phyloP scores from a whole-genome alignment of 1,140 invertebrate genomes.

The Rhagoletis zephyria region DNA sequence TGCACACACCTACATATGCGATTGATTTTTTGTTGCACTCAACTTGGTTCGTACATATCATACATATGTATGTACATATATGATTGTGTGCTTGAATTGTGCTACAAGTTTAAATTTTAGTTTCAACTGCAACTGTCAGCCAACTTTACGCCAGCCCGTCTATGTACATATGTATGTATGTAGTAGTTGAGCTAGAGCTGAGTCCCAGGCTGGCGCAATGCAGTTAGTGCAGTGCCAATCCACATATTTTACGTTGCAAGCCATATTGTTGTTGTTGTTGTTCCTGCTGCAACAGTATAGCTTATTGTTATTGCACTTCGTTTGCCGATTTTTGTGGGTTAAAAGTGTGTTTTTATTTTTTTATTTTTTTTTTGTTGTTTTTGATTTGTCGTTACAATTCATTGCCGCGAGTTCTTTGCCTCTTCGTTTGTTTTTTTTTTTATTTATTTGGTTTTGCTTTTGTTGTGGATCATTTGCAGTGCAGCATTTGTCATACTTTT shows the following conservation, averaged over 20 bases:
- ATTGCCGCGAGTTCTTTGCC: neutral
- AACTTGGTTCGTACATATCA: neutral
- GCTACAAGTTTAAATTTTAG: neutral
- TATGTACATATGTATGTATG: too few species aligned
- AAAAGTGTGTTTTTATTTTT: neutral
- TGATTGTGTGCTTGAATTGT: neutral
- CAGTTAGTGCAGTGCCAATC: neutral
- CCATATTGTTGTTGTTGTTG: neutral
- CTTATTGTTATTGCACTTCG: constrained; percentile 27
- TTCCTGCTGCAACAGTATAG: neutral
- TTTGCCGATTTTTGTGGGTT: constrained; percentile 43
- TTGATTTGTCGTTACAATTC: constrained; percentile 36
- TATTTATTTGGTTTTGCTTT: neutral
- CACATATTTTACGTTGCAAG: neutral
- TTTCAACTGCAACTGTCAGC: constrained; percentile 1
- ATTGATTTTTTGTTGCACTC: neutral
- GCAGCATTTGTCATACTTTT: constrained; percentile 54
- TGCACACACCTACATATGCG: constrained; percentile 34
- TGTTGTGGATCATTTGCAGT: neutral
- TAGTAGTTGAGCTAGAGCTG: neutral
- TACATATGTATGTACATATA: neutral
- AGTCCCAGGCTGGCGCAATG: neutral
- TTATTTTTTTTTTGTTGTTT: neutral
- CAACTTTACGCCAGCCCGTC: neutral
- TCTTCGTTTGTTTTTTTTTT: neutral